phyloP scores from a whole-genome alignment of 2,888 invertebrate genomes.

The Pelosia muscerda region DNA sequence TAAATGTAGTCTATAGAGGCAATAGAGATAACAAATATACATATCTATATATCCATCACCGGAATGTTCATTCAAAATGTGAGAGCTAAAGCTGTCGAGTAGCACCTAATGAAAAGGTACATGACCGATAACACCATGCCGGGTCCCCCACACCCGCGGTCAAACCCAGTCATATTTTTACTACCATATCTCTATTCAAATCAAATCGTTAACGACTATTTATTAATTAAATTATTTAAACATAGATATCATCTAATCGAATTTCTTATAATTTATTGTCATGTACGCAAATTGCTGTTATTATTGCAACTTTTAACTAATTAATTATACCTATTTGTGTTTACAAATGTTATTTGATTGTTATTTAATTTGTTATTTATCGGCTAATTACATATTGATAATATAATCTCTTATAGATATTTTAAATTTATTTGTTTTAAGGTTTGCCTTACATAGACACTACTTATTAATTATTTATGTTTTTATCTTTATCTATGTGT shows the following conservation, averaged over 20 bases:
- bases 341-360: not conserved
- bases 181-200: not conserved
- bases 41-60: too few species aligned
- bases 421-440: not conserved
- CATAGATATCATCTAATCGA: conserved; percentile 2
- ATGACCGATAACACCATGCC: not conserved
- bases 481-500: too few species aligned
- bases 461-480: too few species aligned
- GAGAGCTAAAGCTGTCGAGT: not conserved
- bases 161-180: not conserved
- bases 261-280: not conserved
- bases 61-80: not conserved
- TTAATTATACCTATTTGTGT: not conserved
- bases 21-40: too few species aligned
- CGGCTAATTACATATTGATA: not conserved
- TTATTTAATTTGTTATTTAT: not conserved
- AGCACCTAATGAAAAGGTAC: not conserved
- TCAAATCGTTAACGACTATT: not conserved
- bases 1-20: too few species aligned
- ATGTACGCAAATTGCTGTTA: not conserved
- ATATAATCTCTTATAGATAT: not conserved
- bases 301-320: not conserved
- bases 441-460: too few species aligned
- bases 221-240: not conserved
- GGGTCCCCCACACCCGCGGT: not conserved